Evolutionary conservation across 2,888 invertebrate genomes (phyloP).

Genomic region (Noctua fimbriata): DNA sequence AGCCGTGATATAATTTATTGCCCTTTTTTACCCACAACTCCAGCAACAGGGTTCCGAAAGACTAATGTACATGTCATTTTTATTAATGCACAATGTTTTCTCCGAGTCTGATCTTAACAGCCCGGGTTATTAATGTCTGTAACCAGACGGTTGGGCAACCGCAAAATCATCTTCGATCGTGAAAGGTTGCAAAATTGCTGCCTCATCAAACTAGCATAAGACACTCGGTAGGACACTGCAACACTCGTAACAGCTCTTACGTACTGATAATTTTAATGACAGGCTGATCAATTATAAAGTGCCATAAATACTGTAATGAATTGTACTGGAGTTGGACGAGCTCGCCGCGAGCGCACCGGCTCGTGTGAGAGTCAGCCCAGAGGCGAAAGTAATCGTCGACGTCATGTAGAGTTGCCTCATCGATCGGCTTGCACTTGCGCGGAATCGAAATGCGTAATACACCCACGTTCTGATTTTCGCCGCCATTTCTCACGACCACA

Average conservation of each 20-base stretch:
- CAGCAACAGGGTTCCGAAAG: constrained; percentile 25
- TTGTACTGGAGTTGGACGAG: constrained; percentile 37
- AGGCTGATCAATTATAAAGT: constrained; percentile 43
- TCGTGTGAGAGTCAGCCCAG: constrained; percentile 74
- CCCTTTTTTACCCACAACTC: constrained; percentile 54
- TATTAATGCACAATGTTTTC: constrained; percentile 28
- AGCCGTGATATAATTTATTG: constrained; percentile 76
- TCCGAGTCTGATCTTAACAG: constrained; percentile 22
- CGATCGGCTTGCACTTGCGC: constrained; percentile 80
- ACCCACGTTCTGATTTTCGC: constrained; percentile 88
- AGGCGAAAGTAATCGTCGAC: constrained; percentile 83
- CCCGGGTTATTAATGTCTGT: constrained; percentile 26
- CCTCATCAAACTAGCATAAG: constrained; percentile 51
- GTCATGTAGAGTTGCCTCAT: constrained; percentile 82
- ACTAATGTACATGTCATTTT: constrained; percentile 24
- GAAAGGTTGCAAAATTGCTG: constrained; percentile 54
- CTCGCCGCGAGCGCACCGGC: constrained; percentile 39
- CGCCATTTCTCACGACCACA: constrained; percentile 85
- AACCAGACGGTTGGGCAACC: constrained; percentile 40
- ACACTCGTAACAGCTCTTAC: constrained; percentile 44
- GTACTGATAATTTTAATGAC: constrained; percentile 41
- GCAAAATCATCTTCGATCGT: constrained; percentile 56
- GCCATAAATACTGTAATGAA: constrained; percentile 47
- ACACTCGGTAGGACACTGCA: constrained; percentile 28
- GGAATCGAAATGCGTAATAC: constrained; percentile 82